phyloP scores from a whole-genome alignment of 2,113 vertebrate genomes.

The Podocnemis expansa region DNA sequence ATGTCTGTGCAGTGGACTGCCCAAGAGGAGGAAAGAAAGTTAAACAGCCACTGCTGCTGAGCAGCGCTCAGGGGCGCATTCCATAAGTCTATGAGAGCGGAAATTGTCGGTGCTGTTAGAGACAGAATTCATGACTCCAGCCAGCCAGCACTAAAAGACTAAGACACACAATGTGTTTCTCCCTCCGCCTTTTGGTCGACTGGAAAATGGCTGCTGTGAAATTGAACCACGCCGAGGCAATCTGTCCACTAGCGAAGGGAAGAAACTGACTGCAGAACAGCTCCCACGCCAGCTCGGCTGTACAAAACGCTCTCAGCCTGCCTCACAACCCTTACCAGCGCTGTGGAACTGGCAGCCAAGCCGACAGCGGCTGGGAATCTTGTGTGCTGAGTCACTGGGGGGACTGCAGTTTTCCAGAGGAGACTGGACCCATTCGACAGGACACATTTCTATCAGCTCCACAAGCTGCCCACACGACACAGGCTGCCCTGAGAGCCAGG shows the following conservation, averaged over 20 bases:
- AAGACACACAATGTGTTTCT: background rate
- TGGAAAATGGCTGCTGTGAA: conserved; percentile 6
- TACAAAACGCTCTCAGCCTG: background rate
- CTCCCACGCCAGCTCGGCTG: background rate
- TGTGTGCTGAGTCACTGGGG: conserved; percentile 35
- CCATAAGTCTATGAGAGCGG: background rate
- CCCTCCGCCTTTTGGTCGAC: background rate
- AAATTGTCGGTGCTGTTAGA: background rate
- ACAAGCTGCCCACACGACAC: background rate
- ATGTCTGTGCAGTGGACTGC: background rate
- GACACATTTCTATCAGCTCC: background rate
- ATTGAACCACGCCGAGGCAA: background rate
- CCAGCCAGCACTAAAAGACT: background rate
- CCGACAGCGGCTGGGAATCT: background rate
- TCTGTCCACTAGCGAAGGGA: background rate
- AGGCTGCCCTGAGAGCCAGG: background rate
- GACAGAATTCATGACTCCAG: background rate
- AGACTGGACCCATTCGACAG: background rate
- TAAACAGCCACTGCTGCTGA: background rate
- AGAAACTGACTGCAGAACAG: rapidly evolving
- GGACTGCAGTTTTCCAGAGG: background rate
- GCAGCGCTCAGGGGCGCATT: background rate
- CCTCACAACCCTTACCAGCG: background rate
- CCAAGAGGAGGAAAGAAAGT: background rate
- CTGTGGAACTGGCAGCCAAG: background rate